Base-by-base conservation (phyloP, 1,140 invertebrate genomes). In the Drosophila nannoptera region DNA sequence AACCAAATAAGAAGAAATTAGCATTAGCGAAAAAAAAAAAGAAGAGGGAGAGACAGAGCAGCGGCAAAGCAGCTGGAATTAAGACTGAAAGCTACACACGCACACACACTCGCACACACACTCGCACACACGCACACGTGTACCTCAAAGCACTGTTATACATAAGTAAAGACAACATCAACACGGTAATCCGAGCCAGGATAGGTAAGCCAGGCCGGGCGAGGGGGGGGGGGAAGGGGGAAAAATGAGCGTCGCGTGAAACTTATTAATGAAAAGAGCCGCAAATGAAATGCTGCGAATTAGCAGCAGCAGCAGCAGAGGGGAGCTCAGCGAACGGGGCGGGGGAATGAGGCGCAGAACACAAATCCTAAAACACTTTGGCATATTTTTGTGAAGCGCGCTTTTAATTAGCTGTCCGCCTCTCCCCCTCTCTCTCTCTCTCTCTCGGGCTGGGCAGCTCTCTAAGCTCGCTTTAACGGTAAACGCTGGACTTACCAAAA, bases 221-320 rank as follows among this genome's bases (percentile, higher is more conserved):
- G 16, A 16, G 16, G n/a, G 4, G 8, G 9, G 32, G 33, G 16
- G 48, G 31, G 55, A 16, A 38, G 50, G 46, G 45, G 32, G 32
- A 86, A 87, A 86, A 87, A 77, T 86, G 82, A 86, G 77, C 82
- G 77, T 67, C 81, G 81, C 81, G 81, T 86, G 81, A 86, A 86
- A 86, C 77, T 86, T 87, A 86, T 87, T 86, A 87, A 86, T 87
- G 74, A 81, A 81, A 86, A 86, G 82, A 55, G 74, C 74, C 82
- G 74, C 82, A 71, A 81, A 83, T 73, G 53, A 86, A 74, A 84
- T 84, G 58, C 78, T 60, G 56, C 62, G 75, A 78, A 80, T 78
- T 80, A 77, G 59, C 77, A 64, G 72, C 38, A 65, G 43, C 33
- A 67, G 31, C 45, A 66, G 29, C 46, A 68, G 53, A 40, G 4